Base-by-base conservation (phyloP, 2,888 invertebrate species). In the Campaea margaritaria region DNA sequence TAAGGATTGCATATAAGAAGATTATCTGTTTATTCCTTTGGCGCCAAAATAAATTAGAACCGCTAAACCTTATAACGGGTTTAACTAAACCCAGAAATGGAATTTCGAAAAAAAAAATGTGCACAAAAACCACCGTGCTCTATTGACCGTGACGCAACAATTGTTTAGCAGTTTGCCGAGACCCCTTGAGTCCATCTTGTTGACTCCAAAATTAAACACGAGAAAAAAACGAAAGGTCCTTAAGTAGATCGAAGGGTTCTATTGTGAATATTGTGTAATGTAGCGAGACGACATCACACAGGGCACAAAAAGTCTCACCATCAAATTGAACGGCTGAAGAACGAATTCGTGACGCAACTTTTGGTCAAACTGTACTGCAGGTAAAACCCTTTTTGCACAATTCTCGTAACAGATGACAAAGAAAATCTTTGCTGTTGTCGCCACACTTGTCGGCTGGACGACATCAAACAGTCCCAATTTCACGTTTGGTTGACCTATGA, bases 321-420 rank as follows among this genome's bases (percentile, higher is more conserved):
- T 13, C 9, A 45, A 9, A 34, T 42, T 27, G 27, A 28, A 51
- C 50, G 46, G 16, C 42, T 34, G 39, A 38, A 12, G 27, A 43
- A 57, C 38, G 14, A 34, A 11, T 15, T n/a, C 7, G 9, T 13
- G 34, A 14, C 28, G 21, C 64, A 58, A 34, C 54, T 67, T 68
- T 68, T 66, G 53, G 49, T 43, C 50, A 69, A 75, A 74, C 75
- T 78, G 81, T 86, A 82, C 73, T 21, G 21, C 91, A 90, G 91
- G 91, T 90, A 91, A 82, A 86, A 86, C 87, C 91, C 91, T 86
- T 91, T 90, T 91, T 92, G 91, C 92, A 90, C 91, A 92, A 91
- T 89, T 87, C 85, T 72, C 81, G 87, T 86, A 86, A 72, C 81
- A 73, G 73, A 81, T 75, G 82, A 86, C 82, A 83, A 87, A 81